A percentile compares a stretch with the other conserved stretches of the same genome.
These are phyloP conservation scores for Endotricha flammealis DNA, from an alignment of 2,888 invertebrate genomes.

Conservation along the genomic window DNA sequence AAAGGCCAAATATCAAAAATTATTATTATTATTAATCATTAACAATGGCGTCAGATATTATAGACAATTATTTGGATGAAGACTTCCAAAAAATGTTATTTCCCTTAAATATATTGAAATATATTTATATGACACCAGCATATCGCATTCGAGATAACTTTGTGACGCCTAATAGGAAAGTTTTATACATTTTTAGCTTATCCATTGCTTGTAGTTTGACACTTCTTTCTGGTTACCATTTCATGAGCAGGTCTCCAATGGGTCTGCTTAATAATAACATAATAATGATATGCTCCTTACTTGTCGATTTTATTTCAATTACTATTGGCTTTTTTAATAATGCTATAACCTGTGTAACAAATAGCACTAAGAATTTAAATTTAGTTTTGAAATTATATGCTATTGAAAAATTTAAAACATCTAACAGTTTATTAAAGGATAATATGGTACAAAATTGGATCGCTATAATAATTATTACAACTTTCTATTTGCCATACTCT, in stretches of 20 bases:
- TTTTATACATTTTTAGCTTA: background rate
- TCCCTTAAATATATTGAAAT: background rate
- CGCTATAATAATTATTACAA: too few relatives aligned
- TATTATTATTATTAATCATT: too few relatives aligned
- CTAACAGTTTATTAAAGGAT: background rate
- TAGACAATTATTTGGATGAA: background rate
- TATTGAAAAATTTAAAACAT: background rate
- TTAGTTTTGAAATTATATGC: background rate
- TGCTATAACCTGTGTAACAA: background rate
- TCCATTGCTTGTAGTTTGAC: background rate
- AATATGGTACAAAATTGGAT: background rate
- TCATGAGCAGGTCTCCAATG: background rate
- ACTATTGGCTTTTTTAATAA: background rate
- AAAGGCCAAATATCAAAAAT: too few relatives aligned
- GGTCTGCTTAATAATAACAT: background rate
- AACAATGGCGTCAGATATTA: background rate
- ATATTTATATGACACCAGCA: background rate
- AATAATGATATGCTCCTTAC: background rate
- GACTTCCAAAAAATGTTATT: background rate
- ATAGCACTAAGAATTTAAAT: background rate
- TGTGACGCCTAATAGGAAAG: background rate
- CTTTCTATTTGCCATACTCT: too few relatives aligned
- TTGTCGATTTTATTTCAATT: background rate
- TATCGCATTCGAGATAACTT: background rate
- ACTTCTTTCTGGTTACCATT: background rate